A percentile compares a stretch with the other conserved stretches of the same genome.
These are phyloP conservation scores for Mormyrops attenuatus DNA, from an alignment of 2,797 vertebrate genomes.

Conservation along the genomic window DNA sequence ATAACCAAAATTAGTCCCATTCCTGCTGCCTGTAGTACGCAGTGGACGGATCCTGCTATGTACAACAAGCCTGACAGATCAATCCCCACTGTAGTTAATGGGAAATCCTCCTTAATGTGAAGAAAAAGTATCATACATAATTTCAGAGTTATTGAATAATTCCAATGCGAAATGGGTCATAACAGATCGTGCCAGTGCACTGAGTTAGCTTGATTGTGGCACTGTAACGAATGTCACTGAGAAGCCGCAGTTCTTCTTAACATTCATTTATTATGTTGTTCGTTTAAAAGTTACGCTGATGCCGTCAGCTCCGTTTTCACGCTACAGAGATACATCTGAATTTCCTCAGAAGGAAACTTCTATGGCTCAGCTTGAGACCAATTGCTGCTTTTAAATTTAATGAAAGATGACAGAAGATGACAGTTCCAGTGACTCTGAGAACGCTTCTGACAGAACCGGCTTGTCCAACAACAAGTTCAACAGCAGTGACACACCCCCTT, in stretches of 20 bases:
- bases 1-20: not conserved
- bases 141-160: constrained; percentile 28
- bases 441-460: constrained; percentile 22
- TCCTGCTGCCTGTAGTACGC: not conserved
- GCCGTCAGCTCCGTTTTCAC: constrained; percentile 29
- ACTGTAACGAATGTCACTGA: not conserved
- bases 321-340: constrained; percentile 31
- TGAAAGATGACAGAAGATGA: constrained; percentile 25
- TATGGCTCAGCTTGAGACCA: not conserved
- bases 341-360: not conserved
- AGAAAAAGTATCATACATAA: constrained; percentile 43
- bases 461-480: constrained; percentile 21
- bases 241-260: constrained; percentile 6
- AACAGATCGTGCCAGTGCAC: not conserved
- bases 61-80: not conserved
- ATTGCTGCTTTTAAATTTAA: constrained; percentile 17
- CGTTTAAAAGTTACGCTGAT: constrained; percentile 18
- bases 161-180: constrained; percentile 34
- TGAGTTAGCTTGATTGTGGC: not conserved
- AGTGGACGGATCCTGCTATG: not conserved
- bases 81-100: not conserved
- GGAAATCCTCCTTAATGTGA: not conserved
- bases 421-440: constrained; percentile 9
- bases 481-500: constrained; percentile 19
- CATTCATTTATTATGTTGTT: not conserved